Evolutionary conservation across 2,888 invertebrate genomes (phyloP), one percentile per base, ranked within the genome.

Genomic region (Myopa testacea): DNA sequence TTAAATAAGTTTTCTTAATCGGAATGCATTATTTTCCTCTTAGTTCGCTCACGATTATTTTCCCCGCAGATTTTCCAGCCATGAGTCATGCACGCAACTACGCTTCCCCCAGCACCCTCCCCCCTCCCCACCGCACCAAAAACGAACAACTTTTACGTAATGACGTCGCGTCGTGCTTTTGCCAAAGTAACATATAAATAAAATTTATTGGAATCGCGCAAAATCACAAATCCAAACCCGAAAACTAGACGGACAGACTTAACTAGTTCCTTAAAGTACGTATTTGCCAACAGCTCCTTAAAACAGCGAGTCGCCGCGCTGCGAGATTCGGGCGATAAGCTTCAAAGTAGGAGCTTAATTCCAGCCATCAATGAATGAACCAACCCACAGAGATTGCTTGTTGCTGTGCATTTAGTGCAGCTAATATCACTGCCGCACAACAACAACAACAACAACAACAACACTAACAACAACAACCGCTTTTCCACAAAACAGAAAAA

Each of bases 281-380:
- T n/a, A 69, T 38, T n/a, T 19, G 8, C 68, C 37, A 71, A 73
- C 74, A 52, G 75, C 75, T 75, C 40, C 75, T 52, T 65, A 65
- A 74, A 52, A 34, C 37, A 14, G 65, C 73, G 55, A 75, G 67
- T 67, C 40, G 58, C 74, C 67, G 58, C 37, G 55, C 37, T 67
- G 37, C 38, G 12, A 67, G 75, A 75, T 75, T 50, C 75, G 19
- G 37, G 40, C 75, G 55, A 67, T 65, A 55, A 67, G 67, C 75
- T 67, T 55, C 19, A 50, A 55, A 75, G 67, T 75, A 58, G 75
- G 55, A 75, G 75, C 75, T 67, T 14, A 75, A 45, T 73, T 75
- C 16, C 37, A 75, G 52, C 40, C 52, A 75, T 75, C 52, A 67
- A 75, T 75, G 75, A 75, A 75, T 75, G 75, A 75, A 19, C 75